These are phyloP conservation scores for Theonella swinhoei DNA, from an alignment of 37 sponge, comb jelly and placozoan species.

Conservation along the genomic window DNA sequence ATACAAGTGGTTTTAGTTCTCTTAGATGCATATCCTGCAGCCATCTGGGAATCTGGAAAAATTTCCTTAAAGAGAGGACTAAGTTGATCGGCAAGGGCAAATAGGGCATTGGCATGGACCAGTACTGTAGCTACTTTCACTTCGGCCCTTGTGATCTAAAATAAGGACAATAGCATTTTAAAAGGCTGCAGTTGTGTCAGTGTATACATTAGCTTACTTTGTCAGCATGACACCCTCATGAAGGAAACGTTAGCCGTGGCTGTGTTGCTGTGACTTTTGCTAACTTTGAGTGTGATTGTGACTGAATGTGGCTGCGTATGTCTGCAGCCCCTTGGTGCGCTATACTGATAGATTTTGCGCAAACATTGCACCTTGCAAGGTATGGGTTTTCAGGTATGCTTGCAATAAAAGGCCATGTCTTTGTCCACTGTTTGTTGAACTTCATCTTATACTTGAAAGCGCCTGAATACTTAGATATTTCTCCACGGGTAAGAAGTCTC, in stretches of 20 bases:
- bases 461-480: slow-evolving; percentile 30
- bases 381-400: slow-evolving; percentile 13
- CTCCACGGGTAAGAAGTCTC: neutral
- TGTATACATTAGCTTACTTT: too few species aligned
- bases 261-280: slow-evolving; percentile 15
- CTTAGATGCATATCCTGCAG: too few species aligned
- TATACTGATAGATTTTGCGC: slow-evolving; percentile 22
- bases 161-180: too few species aligned
- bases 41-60: too few species aligned
- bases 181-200: too few species aligned
- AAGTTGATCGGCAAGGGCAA: too few species aligned
- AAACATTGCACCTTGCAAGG: slow-evolving; percentile 27
- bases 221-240: too few species aligned
- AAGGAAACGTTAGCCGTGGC: slow-evolving; percentile 29
- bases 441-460: slow-evolving; percentile 34
- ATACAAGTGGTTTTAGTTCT: too few species aligned
- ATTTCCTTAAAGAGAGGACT: too few species aligned
- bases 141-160: too few species aligned
- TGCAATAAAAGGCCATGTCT: slow-evolving; percentile 43
- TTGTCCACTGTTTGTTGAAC: slow-evolving; percentile 47
- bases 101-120: too few species aligned
- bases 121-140: too few species aligned
- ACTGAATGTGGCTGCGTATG: slow-evolving; percentile 25
- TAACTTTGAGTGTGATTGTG: slow-evolving; percentile 19
- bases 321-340: slow-evolving; percentile 42